Conservation (phyloP, 2,888 invertebrate genomes). For the Neocrepidodera transversa region DNA sequence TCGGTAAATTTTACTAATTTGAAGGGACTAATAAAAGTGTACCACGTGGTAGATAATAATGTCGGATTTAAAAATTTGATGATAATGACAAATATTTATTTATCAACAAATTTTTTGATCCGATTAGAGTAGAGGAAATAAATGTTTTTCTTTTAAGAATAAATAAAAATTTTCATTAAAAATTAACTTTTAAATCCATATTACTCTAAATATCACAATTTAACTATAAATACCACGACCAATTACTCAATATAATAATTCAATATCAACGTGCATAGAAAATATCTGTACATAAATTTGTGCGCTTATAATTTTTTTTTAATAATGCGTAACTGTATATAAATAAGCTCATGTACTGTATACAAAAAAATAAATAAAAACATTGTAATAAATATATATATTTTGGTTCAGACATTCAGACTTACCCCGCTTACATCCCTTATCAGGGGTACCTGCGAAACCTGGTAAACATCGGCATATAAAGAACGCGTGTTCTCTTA, state of each 20-base stretch:
- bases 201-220: too few species aligned
- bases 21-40: too few species aligned
- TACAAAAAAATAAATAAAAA: slow-evolving; percentile 42
- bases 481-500: slow-evolving; percentile 83
- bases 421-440: slow-evolving; percentile 74
- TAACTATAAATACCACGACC: slow-evolving; percentile 37
- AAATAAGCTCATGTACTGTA: slow-evolving; percentile 51
- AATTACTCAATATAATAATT: slow-evolving; percentile 27
- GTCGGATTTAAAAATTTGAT: too few species aligned
- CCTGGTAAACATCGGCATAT: slow-evolving; percentile 82
- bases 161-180: too few species aligned
- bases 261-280: slow-evolving; percentile 52
- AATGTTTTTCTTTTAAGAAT: too few species aligned
- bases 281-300: slow-evolving; percentile 47
- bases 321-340: slow-evolving; percentile 8
- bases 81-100: too few species aligned
- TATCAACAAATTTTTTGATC: too few species aligned
- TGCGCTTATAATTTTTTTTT: neutral
- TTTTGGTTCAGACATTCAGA: slow-evolving; percentile 20
- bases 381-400: slow-evolving; percentile 1
- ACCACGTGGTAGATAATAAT: too few species aligned
- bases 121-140: too few species aligned
- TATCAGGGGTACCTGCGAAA: slow-evolving; percentile 74
- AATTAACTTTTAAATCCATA: too few species aligned
- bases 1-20: too few species aligned